Conservation (phyloP, 2,888 invertebrate species). For the Drosophila rellima region DNA sequence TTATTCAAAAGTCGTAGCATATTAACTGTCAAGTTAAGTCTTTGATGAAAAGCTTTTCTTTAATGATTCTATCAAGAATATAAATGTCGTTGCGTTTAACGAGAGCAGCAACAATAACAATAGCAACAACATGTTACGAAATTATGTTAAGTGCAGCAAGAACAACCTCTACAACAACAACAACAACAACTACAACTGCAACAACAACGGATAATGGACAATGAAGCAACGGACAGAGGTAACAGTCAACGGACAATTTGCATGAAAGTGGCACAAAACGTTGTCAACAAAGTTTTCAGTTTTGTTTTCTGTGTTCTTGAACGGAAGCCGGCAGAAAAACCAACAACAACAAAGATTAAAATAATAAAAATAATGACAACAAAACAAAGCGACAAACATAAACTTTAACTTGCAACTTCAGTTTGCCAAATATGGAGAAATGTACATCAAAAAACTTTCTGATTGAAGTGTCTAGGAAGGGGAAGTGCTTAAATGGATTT, state of each 20-base stretch:
- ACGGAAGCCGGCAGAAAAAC: slow-evolving; percentile 71
- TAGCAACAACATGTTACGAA: slow-evolving; percentile 63
- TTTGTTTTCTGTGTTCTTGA: slow-evolving; percentile 53
- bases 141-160: slow-evolving; percentile 63
- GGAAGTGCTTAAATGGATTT: slow-evolving; percentile 60
- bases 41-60: slow-evolving; percentile 28
- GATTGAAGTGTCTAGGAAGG: slow-evolving; percentile 70
- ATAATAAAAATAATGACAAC: slow-evolving; percentile 24
- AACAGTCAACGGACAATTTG: slow-evolving; percentile 70
- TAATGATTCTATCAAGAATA: slow-evolving; percentile 51
- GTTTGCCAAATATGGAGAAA: slow-evolving; percentile 67
- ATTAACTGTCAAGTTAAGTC: slow-evolving; percentile 12
- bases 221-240: slow-evolving; percentile 30
- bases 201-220: slow-evolving; percentile 8
- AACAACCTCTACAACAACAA: slow-evolving; percentile 25
- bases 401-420: slow-evolving; percentile 31
- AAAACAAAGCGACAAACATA: slow-evolving; percentile 37
- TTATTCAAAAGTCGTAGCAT: slow-evolving; percentile 23
- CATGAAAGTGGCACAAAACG: slow-evolving; percentile 78
- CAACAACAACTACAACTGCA: slow-evolving; percentile 7
- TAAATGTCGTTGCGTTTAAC: slow-evolving; percentile 45
- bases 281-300: slow-evolving; percentile 57
- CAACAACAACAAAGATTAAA: slow-evolving; percentile 15
- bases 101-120: slow-evolving; percentile 17
- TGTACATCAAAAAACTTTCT: slow-evolving; percentile 63